A percentile compares a stretch with the other conserved stretches of the same genome.
Evolutionary conservation across 2,113 vertebrate genomes (phyloP).

Genomic region (Cricetomys ansorgei): DNA sequence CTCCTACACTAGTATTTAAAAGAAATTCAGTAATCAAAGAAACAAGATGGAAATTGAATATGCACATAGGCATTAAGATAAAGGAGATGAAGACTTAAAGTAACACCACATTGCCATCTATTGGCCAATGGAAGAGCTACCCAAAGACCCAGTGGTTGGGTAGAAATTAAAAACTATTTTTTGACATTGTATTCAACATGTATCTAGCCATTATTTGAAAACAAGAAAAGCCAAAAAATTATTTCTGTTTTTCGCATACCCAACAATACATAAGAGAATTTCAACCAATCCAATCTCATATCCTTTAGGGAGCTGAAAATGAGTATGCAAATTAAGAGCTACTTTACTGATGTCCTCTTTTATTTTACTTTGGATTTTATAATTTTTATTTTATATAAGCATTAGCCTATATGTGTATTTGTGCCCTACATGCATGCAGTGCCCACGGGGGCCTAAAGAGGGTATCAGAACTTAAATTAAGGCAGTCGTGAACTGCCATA

Average conservation of each 20-base stretch:
- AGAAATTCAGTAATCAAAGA: background rate
- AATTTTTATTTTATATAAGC: no score
- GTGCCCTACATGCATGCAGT: background rate
- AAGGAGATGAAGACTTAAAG: background rate
- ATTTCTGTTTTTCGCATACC: background rate
- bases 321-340: background rate
- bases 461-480: background rate
- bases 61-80: background rate
- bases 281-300: background rate
- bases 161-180: constrained; percentile 45
- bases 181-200: background rate
- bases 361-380: background rate
- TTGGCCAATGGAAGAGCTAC: background rate
- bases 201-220: background rate
- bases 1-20: background rate
- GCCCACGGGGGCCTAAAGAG: background rate
- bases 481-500: background rate
- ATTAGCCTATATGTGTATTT: background rate
- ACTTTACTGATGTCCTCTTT: background rate
- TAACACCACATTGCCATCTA: constrained; percentile 69
- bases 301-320: background rate
- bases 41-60: background rate
- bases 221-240: background rate
- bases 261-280: constrained; percentile 43
- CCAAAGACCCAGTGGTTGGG: background rate